phyloP scores from a whole-genome alignment of 1,140 invertebrate genomes.

The Euwallacea fornicatus region DNA sequence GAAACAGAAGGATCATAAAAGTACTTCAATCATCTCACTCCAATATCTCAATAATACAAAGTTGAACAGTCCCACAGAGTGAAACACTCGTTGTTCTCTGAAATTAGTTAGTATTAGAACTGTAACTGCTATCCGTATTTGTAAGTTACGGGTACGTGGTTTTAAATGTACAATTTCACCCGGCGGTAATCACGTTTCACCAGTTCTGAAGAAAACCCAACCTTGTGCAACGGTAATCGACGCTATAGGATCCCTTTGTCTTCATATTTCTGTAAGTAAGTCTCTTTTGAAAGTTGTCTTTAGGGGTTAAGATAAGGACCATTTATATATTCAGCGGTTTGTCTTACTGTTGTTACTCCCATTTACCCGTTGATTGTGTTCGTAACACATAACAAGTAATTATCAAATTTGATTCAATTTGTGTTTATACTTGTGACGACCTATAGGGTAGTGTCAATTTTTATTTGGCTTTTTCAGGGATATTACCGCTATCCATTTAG shows the following conservation, averaged over 20 bases:
- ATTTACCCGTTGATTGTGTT: too few species aligned
- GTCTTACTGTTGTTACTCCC: too few species aligned
- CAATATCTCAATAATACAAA: neutral
- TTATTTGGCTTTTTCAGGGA: too few species aligned
- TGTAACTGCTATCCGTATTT: constrained; percentile 47
- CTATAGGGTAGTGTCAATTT: neutral
- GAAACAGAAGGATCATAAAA: too few species aligned
- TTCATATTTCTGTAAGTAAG: constrained; percentile 23
- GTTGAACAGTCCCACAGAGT: neutral
- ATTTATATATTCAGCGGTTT: too few species aligned
- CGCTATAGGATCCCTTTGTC: constrained; percentile 23
- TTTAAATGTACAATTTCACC: constrained; percentile 24
- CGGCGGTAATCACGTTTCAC: constrained; percentile 7
- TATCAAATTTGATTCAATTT: neutral
- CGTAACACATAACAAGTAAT: too few species aligned
- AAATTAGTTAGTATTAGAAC: constrained; percentile 21
- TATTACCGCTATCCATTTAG: too few species aligned
- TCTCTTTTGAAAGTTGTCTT: constrained; percentile 10
- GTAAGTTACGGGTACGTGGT: constrained; percentile 53
- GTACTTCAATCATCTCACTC: too few species aligned
- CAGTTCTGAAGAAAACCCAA: constrained; percentile 16
- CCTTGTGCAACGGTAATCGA: constrained; percentile 8
- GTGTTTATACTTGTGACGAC: neutral
- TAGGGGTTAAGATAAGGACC: neutral
- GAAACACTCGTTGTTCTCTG: neutral